A percentile compares a stretch with the other conserved stretches of the same genome.
These are phyloP conservation scores for Drosophila lini DNA, from an alignment of 1,140 invertebrate genomes.

Conservation along the genomic window DNA sequence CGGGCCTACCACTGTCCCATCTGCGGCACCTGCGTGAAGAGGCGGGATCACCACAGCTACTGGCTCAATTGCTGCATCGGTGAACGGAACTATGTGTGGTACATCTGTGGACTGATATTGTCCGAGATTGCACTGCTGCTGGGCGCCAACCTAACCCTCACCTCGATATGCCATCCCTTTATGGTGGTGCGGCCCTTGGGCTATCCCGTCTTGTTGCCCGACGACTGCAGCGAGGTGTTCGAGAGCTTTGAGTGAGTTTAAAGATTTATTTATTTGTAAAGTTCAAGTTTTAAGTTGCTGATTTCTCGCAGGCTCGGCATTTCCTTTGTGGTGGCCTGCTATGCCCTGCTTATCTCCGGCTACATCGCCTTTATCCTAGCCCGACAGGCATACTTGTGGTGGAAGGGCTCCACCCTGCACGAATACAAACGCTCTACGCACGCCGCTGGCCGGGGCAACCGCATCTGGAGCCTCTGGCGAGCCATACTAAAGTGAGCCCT, in stretches of 20 bases:
- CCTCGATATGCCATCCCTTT: slow-evolving; percentile 85
- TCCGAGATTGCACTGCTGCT: slow-evolving; percentile 73
- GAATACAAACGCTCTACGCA: slow-evolving; percentile 77
- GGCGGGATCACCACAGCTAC: slow-evolving; percentile 79
- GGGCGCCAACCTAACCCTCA: slow-evolving; percentile 84
- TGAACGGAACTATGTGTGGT: slow-evolving; percentile 84
- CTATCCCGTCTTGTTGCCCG: slow-evolving; percentile 83
- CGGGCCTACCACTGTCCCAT: slow-evolving; percentile 74
- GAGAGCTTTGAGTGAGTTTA: slow-evolving; percentile 80
- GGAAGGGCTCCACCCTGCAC: slow-evolving; percentile 61
- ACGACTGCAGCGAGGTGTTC: slow-evolving; percentile 85
- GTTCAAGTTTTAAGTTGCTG: background rate
- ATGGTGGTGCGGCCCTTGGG: slow-evolving; percentile 72
- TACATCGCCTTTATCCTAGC: slow-evolving; percentile 56
- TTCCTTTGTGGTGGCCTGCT: slow-evolving; percentile 73
- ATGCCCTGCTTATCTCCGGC: slow-evolving; percentile 66
- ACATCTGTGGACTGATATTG: slow-evolving; percentile 77
- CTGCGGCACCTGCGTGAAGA: slow-evolving; percentile 73
- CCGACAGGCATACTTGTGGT: slow-evolving; percentile 65
- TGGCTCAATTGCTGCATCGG: slow-evolving; percentile 86
- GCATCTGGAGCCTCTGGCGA: slow-evolving; percentile 70
- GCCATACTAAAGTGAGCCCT: slow-evolving; percentile 59
- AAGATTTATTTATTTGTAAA: background rate
- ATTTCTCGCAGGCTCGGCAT: slow-evolving; percentile 59
- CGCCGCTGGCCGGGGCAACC: slow-evolving; percentile 49